Evolutionary conservation across 2,797 vertebrate genomes (phyloP).

Genomic region (Allobates femoralis): DNA sequence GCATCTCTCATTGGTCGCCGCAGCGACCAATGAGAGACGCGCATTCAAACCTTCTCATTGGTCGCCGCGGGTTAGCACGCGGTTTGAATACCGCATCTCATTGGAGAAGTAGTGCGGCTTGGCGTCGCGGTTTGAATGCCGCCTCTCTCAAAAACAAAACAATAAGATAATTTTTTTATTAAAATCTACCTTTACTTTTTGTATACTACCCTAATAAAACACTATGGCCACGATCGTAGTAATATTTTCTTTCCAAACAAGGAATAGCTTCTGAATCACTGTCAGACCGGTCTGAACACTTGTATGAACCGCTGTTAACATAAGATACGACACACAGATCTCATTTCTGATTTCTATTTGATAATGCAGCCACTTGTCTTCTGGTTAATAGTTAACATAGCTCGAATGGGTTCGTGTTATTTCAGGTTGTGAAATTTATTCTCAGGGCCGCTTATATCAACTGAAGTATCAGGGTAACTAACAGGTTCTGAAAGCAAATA

Average conservation of each 20-base stretch:
- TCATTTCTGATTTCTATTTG: neutral
- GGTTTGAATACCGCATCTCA: no score
- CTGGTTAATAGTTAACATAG: conserved; percentile 16
- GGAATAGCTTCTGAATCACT: neutral
- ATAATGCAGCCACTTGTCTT: no score
- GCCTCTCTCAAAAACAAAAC: no score
- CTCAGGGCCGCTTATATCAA: neutral
- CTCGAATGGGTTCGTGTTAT: neutral
- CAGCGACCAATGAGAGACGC: no score
- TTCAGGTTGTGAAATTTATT: conserved; percentile 2
- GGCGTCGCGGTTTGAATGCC: no score
- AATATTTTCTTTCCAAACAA: neutral
- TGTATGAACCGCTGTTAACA: neutral
- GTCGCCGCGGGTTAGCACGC: no score
- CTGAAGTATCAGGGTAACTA: conserved; percentile 22
- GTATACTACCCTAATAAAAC: neutral
- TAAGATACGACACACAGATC: neutral
- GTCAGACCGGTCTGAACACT: neutral
- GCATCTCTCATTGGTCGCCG: no score
- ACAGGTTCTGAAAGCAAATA: conserved; percentile 45
- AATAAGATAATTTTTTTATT: no score
- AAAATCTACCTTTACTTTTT: neutral
- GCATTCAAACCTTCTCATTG: no score
- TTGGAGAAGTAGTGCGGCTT: no score
- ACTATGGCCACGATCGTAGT: neutral